Evolutionary conservation across 2,888 invertebrate species (phyloP).

Genomic region (Nymphalis c-album): DNA sequence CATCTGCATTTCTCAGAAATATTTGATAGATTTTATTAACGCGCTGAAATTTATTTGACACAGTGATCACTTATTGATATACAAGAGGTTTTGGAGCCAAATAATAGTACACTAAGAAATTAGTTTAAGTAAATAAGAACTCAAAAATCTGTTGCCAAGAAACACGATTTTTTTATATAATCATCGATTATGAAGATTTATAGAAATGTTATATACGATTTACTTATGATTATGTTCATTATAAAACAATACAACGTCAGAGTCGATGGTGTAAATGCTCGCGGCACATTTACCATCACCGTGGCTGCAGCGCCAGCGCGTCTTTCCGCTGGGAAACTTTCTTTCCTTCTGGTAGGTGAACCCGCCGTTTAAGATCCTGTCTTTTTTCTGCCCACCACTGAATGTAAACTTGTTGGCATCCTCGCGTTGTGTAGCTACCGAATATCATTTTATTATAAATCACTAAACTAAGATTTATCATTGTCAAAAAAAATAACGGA

Average conservation of each 20-base stretch:
- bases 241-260: conserved; percentile 57
- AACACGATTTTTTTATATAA: no score
- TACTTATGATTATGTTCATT: conserved; percentile 56
- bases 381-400: conserved; percentile 47
- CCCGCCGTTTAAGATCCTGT: conserved; percentile 56
- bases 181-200: background rate
- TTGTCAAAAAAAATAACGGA: background rate
- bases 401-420: conserved; percentile 52
- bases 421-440: conserved; percentile 15
- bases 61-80: no score
- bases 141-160: no score
- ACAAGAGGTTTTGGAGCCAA: no score
- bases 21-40: no score
- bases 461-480: background rate
- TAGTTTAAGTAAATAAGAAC: no score
- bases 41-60: no score
- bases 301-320: conserved; percentile 58
- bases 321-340: conserved; percentile 54
- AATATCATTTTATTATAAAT: conserved; percentile 3
- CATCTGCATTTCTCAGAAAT: no score
- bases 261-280: conserved; percentile 58
- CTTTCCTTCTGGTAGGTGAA: conserved; percentile 56
- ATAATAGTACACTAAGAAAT: no score
- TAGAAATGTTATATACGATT: background rate
- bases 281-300: conserved; percentile 53